These are phyloP conservation scores for Leptinotarsa lineolata DNA, from an alignment of 1,140 invertebrate species.

Conservation along the genomic window DNA sequence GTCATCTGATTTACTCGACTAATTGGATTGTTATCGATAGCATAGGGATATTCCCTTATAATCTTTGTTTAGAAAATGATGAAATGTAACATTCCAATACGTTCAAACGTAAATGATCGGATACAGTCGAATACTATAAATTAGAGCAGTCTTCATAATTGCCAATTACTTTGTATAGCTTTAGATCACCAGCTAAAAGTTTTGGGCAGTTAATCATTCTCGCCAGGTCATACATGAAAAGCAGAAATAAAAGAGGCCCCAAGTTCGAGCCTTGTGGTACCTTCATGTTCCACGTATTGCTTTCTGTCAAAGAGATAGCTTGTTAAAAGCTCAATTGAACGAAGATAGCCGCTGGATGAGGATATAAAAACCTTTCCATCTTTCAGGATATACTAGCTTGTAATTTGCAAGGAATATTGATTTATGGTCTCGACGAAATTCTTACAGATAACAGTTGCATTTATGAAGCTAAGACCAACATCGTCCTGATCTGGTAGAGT, in stretches of 20 bases:
- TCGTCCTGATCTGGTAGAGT: no score
- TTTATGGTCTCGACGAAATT: no score
- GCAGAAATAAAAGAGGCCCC: no score
- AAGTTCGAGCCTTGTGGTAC: slow-evolving; percentile 17
- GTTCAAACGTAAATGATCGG: slow-evolving; percentile 13
- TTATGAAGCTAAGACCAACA: no score
- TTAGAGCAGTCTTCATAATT: slow-evolving; percentile 4
- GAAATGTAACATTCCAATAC: slow-evolving; percentile 10
- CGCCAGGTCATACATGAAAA: not conserved
- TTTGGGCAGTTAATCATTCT: not conserved
- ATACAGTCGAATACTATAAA: not conserved
- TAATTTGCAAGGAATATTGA: no score
- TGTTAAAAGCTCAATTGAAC: slow-evolving; percentile 9
- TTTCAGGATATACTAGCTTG: no score
- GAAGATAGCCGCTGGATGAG: not conserved
- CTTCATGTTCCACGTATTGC: slow-evolving; percentile 12
- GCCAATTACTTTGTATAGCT: slow-evolving; percentile 12
- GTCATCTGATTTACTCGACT: slow-evolving; percentile 13
- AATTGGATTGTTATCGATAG: slow-evolving; percentile 16
- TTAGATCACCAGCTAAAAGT: slow-evolving; percentile 13
- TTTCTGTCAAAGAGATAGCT: slow-evolving; percentile 3
- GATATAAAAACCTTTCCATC: no score
- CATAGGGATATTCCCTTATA: slow-evolving; percentile 13
- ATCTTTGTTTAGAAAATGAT: slow-evolving; percentile 8
- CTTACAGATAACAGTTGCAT: no score